Conservation (phyloP, 2,797 vertebrate genomes). For the Gastrophryne carolinensis region DNA sequence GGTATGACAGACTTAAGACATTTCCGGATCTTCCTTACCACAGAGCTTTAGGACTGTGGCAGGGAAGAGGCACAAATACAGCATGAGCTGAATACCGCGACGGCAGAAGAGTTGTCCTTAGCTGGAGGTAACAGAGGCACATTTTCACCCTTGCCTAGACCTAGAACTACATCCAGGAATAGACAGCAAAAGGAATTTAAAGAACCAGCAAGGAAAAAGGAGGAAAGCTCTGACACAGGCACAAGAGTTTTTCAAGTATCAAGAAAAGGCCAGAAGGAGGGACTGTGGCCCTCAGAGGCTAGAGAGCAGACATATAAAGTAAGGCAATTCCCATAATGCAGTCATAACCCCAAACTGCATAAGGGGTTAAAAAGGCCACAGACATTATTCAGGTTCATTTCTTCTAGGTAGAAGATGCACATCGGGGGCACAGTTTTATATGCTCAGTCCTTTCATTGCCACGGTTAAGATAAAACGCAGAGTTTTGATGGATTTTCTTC, state of each 20-base stretch:
- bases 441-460: conserved; percentile 4
- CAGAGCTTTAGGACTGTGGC: not conserved
- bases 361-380: conserved; percentile 31
- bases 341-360: not conserved
- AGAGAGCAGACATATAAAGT: conserved; percentile 25
- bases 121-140: not conserved
- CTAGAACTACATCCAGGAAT: conserved; percentile 5
- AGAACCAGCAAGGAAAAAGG: conserved; percentile 24
- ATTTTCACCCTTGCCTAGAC: conserved; percentile 5
- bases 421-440: not conserved
- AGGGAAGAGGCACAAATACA: too few species aligned
- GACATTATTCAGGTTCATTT: not conserved
- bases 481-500: conserved; percentile 8
- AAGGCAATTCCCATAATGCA: conserved; percentile 38
- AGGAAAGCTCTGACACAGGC: conserved; percentile 12
- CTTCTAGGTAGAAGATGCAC: conserved; percentile 26
- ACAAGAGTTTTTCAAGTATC: conserved; percentile 51
- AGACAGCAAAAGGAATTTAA: conserved; percentile 19
- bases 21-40: not conserved
- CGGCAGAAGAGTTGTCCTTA: not conserved
- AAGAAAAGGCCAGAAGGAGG: conserved; percentile 45
- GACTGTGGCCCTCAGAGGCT: conserved; percentile 8
- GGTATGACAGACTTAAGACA: not conserved
- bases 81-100: not conserved
- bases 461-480: not conserved